These are phyloP conservation scores for Chaenogobius annularis DNA, from an alignment of 2,113 vertebrate species.

Conservation along the genomic window DNA sequence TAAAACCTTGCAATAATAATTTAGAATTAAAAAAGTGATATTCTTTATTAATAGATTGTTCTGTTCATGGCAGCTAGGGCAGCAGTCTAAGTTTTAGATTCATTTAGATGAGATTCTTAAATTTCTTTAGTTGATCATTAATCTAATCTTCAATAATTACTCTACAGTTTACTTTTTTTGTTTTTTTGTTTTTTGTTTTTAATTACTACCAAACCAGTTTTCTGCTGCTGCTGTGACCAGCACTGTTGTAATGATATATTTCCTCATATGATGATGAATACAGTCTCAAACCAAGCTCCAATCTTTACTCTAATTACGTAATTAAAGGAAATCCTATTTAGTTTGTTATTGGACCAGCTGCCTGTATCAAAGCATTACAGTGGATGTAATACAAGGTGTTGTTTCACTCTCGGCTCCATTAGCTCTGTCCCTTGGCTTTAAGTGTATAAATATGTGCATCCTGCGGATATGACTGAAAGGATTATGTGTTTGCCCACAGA, in stretches of 20 bases:
- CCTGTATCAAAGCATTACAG: conserved; percentile 1
- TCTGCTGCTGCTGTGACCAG: not conserved
- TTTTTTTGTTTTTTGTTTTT: not conserved
- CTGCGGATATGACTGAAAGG: conserved; percentile 63
- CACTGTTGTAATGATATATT: not conserved
- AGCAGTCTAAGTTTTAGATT: too few species aligned
- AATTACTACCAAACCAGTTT: not conserved
- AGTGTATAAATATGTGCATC: conserved; percentile 46
- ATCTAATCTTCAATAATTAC: not conserved
- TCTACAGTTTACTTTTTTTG: not conserved
- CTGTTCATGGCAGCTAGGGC: too few species aligned
- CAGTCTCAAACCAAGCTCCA: not conserved
- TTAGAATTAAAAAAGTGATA: too few species aligned
- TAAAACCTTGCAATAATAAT: too few species aligned
- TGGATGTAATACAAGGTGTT: conserved; percentile 33
- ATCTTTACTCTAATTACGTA: not conserved
- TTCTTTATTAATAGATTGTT: too few species aligned
- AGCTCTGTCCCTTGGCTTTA: conserved; percentile 43
- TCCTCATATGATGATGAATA: not conserved
- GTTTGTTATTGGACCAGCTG: conserved; percentile 24
- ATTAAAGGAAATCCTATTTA: conserved; percentile 15
- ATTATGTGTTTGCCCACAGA: conserved; percentile 63
- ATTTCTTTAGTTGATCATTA: too few species aligned
- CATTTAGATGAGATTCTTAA: too few species aligned
- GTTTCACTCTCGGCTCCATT: conserved; percentile 42